Conservation (phyloP, 2,113 vertebrate genomes). For the Orycteropus afer region DNA sequence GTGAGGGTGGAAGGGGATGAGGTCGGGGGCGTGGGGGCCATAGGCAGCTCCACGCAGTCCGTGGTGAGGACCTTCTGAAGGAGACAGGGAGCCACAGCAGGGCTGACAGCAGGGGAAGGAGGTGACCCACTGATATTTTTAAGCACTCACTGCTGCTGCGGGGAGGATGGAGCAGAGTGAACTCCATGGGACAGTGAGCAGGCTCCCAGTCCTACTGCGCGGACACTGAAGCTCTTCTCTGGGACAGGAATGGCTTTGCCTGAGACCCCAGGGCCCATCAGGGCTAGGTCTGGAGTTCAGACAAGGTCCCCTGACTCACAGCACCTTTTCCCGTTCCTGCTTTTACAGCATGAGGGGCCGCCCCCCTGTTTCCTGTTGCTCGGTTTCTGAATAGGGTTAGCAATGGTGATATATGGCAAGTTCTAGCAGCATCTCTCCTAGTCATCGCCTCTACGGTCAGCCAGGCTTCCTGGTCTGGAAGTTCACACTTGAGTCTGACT, state of each 20-base stretch:
- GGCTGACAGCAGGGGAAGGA: background rate
- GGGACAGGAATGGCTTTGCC: background rate
- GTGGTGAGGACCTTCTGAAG: background rate
- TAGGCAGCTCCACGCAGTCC: background rate
- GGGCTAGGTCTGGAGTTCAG: background rate
- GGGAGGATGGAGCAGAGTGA: background rate
- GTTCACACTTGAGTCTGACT: background rate
- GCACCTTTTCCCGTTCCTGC: background rate
- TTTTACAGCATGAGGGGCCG: background rate
- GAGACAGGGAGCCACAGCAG: background rate
- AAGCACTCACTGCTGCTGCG: background rate
- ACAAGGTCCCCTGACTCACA: background rate
- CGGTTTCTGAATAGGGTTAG: background rate
- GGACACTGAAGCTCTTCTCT: background rate
- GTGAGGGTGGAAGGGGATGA: background rate
- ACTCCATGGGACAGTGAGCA: too few relatives aligned
- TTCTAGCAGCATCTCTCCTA: background rate
- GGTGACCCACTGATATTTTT: background rate
- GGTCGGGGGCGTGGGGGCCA: accelerated
- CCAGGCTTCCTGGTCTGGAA: background rate
- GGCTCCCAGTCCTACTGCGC: background rate
- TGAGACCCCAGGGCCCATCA: background rate
- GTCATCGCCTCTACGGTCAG: background rate
- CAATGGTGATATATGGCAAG: background rate
- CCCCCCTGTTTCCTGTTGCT: background rate